Evolutionary conservation across 53 echinoderm and acorn worm genomes (phyloP).

Genomic region (Apostichopus leukothele): DNA sequence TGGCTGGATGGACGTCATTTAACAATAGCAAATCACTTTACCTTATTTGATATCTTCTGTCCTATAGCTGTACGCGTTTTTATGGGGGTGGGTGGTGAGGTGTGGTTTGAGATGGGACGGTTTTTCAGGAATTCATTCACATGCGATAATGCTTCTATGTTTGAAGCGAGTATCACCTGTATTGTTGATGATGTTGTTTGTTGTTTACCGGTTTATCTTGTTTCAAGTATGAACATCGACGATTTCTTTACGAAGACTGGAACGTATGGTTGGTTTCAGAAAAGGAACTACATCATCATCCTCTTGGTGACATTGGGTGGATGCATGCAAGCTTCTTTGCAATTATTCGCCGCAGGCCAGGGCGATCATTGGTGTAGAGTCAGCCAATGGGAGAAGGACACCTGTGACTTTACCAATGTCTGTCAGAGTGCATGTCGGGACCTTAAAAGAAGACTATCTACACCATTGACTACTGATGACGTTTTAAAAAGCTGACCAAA

Average conservation of each 20-base stretch:
- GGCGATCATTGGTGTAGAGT: slow-evolving; percentile 22
- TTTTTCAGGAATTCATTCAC: no score
- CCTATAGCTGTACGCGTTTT: no score
- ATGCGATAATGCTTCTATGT: no score
- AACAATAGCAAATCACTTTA: no score
- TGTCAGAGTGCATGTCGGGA: neutral
- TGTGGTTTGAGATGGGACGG: no score
- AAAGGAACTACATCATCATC: slow-evolving; percentile 1
- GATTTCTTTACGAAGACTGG: slow-evolving; percentile 11
- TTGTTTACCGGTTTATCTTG: no score
- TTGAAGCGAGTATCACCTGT: no score
- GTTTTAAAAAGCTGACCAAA: neutral
- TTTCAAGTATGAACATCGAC: neutral
- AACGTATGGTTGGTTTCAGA: slow-evolving; percentile 20
- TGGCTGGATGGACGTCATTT: no score
- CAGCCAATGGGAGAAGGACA: slow-evolving; percentile 28
- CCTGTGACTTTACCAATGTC: neutral
- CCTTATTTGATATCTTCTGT: no score
- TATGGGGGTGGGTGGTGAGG: no score
- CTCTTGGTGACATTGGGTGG: neutral
- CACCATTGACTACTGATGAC: neutral
- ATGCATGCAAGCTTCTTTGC: neutral
- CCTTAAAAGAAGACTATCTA: neutral
- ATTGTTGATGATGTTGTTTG: no score
- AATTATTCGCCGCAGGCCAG: slow-evolving; percentile 5